phyloP scores from a whole-genome alignment of 2,113 vertebrate species.

The Uropsilus gracilis region DNA sequence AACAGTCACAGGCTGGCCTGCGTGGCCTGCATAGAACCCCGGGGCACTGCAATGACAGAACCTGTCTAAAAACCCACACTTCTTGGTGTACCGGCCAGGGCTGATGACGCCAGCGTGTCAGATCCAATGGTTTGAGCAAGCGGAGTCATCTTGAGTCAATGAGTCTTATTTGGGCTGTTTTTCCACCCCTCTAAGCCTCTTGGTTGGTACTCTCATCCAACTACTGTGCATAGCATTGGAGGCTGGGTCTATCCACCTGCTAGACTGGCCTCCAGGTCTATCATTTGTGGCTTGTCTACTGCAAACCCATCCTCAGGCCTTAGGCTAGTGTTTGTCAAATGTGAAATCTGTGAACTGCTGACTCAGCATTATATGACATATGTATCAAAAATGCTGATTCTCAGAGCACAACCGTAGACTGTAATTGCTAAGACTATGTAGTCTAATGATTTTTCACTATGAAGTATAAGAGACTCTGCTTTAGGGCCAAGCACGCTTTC shows the following conservation, averaged over 20 bases:
- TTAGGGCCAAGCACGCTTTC: background rate
- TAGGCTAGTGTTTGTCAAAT: slow-evolving; percentile 14
- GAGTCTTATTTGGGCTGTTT: background rate
- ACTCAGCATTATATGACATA: background rate
- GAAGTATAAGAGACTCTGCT: background rate
- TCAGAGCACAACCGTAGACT: background rate
- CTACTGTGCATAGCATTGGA: background rate
- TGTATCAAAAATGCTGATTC: slow-evolving; percentile 19
- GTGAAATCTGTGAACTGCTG: slow-evolving; percentile 4
- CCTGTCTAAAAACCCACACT: background rate
- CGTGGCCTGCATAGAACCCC: background rate
- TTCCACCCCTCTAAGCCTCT: background rate
- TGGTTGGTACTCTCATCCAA: background rate
- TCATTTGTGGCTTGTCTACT: background rate
- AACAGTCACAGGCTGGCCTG: background rate
- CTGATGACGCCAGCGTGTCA: background rate
- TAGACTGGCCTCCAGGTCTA: background rate
- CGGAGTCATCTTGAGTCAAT: background rate
- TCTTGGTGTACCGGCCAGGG: background rate
- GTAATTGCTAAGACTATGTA: background rate
- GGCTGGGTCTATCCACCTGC: background rate
- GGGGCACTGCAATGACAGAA: background rate
- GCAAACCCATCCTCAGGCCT: background rate
- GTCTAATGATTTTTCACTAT: slow-evolving; percentile 5
- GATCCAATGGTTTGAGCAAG: background rate